Evolutionary conservation across 37 sponge, comb jelly and placozoan genomes (phyloP), one percentile per base, ranked within the genome.

Genomic region (Cliona cf. orientalis): DNA sequence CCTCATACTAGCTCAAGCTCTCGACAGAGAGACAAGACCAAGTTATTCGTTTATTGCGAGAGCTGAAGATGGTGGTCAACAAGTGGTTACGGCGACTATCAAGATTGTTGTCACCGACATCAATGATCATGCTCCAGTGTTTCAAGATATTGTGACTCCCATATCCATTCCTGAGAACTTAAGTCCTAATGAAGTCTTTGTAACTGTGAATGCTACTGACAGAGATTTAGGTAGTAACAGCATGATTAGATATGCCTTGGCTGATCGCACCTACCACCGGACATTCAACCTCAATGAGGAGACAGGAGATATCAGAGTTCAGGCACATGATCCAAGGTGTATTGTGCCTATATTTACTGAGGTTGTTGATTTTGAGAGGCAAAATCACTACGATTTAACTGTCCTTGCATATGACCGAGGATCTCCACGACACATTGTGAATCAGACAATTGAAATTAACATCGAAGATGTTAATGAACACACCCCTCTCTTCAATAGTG

Each of bases 401-500:
- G 46, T 86, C 11, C 21, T 86, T 3, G 87, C 87, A 12, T 79
- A 79, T 46, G 87, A 86, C 38, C 38, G 37, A 22, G 87, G 74
- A 17, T 22, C 1, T 42, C 87, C 87, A 6, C 36, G 80, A 35
- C 66, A 79, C 42, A 58, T 84, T 44, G 62, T 77, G 23, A 58
- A 36, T 22, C 71, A 75, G 70, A 75, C 71, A 0, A 55, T 90
- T 1, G 69, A 39, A 1, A 56, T 92, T 3, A 41, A 53, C 5
- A 72, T 92, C 23, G 11, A 0, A 11, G 59, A 87, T 43, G 71
- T 83, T 0, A 87, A 92, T 44, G 93, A 92, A 44, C 57, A 72
- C 42, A 31, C 69, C 57, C 89, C 93, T 9, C 25, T 46, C 5
- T 92, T 92, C 40, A 79, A 78, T 9, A 28, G 57, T 21, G 46